Percentiles rank a stretch among this genome's conserved stretches.
Evolutionary conservation across 2,888 invertebrate species (phyloP).

Genomic region (Tachina lurida): DNA sequence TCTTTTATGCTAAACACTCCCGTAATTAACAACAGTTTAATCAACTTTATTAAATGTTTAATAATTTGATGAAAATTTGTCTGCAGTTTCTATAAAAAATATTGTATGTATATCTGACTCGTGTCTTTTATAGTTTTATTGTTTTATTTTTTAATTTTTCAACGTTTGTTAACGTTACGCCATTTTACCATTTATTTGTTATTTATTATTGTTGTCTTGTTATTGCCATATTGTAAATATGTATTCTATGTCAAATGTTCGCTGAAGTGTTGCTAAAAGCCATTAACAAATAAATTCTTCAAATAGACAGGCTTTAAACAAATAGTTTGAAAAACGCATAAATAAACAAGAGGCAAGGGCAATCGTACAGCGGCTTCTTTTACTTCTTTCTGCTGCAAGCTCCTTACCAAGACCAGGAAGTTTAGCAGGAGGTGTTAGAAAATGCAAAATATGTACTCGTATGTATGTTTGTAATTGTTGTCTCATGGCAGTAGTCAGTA

Average conservation of each 20-base stretch:
- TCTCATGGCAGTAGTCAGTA: conserved; percentile 24
- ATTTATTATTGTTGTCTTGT: not conserved
- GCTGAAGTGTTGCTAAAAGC: conserved; percentile 69
- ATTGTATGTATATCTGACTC: not conserved
- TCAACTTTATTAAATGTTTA: conserved; percentile 1
- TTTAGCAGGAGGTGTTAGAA: conserved; percentile 25
- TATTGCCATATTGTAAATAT: conserved; percentile 52
- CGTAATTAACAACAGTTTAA: not conserved
- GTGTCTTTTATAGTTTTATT: conserved; percentile 26
- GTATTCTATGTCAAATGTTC: conserved; percentile 66
- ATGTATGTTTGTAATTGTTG: conserved; percentile 21
- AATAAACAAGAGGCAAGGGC: conserved; percentile 32
- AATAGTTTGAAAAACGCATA: conserved; percentile 12
- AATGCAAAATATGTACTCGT: not conserved
- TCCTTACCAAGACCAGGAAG: not conserved
- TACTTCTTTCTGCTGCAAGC: not conserved
- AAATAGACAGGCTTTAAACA: conserved; percentile 54
- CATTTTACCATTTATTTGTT: conserved; percentile 29
- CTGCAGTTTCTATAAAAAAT: conserved; percentile 12
- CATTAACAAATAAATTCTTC: conserved; percentile 71
- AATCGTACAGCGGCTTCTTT: conserved; percentile 26
- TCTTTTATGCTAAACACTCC: conserved; percentile 10
- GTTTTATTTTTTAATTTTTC: not conserved
- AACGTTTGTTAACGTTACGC: conserved; percentile 44
- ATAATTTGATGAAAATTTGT: conserved; percentile 46